A percentile compares a stretch with the other conserved stretches of the same genome.
Evolutionary conservation across 1,140 invertebrate species (phyloP).

Genomic region (Eciton burchellii): DNA sequence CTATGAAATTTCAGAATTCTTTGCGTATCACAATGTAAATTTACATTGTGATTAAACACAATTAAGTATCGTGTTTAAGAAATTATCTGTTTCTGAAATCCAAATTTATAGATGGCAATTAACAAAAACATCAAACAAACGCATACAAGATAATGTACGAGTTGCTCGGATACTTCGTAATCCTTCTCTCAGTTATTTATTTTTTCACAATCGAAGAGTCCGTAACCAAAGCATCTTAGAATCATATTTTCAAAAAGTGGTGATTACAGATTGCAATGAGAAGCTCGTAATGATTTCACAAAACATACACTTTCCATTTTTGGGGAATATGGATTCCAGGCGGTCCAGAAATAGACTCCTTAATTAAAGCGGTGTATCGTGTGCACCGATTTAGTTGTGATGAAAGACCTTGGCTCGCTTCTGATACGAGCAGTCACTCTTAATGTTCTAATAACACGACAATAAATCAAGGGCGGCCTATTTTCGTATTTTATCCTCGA

Average conservation of each 20-base stretch:
- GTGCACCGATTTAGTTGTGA: slow-evolving; percentile 77
- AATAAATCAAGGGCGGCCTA: slow-evolving; percentile 79
- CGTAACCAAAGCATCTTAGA: neutral
- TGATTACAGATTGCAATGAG: neutral
- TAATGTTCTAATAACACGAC: slow-evolving; percentile 80
- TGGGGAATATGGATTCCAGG: slow-evolving; percentile 4
- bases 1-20: neutral
- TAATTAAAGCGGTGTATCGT: slow-evolving; percentile 44
- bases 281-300: neutral
- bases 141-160: neutral
- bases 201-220: neutral
- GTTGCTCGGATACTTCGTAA: neutral
- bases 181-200: neutral
- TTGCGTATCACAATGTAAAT: slow-evolving; percentile 16
- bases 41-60: no score
- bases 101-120: neutral
- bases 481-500: slow-evolving; percentile 64
- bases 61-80: neutral
- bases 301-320: neutral
- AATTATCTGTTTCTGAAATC: neutral
- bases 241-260: neutral
- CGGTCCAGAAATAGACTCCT: slow-evolving; percentile 8
- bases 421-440: slow-evolving; percentile 61
- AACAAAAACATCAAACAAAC: neutral
- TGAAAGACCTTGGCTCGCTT: slow-evolving; percentile 75